Base-by-base conservation (phyloP, 1,140 invertebrate species). In the Copidosoma floridanum region DNA sequence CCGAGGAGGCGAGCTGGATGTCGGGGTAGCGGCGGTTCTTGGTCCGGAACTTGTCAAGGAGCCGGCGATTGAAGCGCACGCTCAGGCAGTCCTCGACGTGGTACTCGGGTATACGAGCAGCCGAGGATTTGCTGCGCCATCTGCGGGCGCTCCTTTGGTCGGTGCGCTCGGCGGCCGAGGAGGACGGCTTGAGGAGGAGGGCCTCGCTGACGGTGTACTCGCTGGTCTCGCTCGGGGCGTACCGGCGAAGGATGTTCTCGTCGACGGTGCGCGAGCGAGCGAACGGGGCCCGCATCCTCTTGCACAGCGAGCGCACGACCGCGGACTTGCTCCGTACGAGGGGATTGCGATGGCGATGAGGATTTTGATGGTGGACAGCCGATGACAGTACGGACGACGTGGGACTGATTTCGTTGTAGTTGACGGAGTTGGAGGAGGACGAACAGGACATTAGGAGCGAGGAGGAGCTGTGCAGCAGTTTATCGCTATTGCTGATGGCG, bases 281-380 rank as follows among this genome's bases (percentile, higher is more conserved):
- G 68, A 80, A 77, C 41, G 78, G 77, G 59, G 75, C 74, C 69
- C 73, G 73, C 71, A 79, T 78, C 70, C 78, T 81, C 72, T 70
- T 77, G 69, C 78, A 80, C 69, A 79, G 76, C 70, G 77, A 80
- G 72, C 78, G 77, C 63, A 81, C 76, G 65, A 81, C 79, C 79
- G 78, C 79, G 77, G 78, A 81, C 75, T 81, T 81, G 79, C 79
- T 81, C 76, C 79, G 76, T 79, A 81, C 77, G 74, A 81, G 73
- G 68, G 77, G 76, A 56, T 61, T 55, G 38, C 43, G 59, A 71
- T 79, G 73, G 64, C 71, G 66, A 65, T 69, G 64, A 69, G 70
- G 72, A 77, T 71, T 70, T 69, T 71, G 68, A 65, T 71, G 71
- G 65, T 63, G 69, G n/a, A n/a, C n/a, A n/a, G n/a, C n/a, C n/a